Percentiles rank a stretch among this genome's conserved stretches.
Evolutionary conservation across 2,888 invertebrate genomes (phyloP).

Genomic region (Conchocele bisecta): DNA sequence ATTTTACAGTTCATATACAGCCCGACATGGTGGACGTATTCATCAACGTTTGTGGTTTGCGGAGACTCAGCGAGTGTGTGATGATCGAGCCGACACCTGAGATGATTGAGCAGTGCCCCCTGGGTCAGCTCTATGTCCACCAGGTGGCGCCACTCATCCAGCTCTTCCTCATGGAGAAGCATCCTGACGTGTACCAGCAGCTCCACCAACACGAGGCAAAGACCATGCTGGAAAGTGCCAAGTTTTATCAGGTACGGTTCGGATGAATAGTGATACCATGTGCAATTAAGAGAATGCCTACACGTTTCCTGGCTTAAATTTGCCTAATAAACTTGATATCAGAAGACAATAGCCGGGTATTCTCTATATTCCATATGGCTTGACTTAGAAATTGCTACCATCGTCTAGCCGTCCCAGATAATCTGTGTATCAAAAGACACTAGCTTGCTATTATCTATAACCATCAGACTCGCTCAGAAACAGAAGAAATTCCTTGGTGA

Average conservation of each 20-base stretch:
- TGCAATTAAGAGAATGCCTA: no score
- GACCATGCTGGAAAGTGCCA: slow-evolving; percentile 60
- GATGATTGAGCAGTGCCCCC: slow-evolving; percentile 67
- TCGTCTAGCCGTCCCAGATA: no score
- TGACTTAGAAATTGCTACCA: no score
- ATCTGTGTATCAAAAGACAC: no score
- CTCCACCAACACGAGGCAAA: slow-evolving; percentile 57
- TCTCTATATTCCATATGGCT: no score
- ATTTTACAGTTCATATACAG: neutral
- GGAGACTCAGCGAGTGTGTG: slow-evolving; percentile 69
- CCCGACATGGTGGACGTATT: slow-evolving; percentile 43
- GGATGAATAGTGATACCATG: no score
- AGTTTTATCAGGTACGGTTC: slow-evolving; percentile 68
- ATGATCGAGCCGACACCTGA: slow-evolving; percentile 63
- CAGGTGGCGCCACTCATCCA: slow-evolving; percentile 72
- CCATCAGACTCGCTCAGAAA: no score
- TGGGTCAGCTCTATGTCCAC: slow-evolving; percentile 68
- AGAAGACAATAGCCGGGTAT: no score
- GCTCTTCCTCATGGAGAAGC: slow-evolving; percentile 64
- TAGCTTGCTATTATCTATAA: no score
- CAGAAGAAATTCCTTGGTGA: no score
- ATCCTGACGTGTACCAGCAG: slow-evolving; percentile 64
- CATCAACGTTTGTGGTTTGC: slow-evolving; percentile 62
- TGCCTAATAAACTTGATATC: no score
- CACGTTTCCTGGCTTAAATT: no score